phyloP scores from a whole-genome alignment of 2,888 invertebrate genomes.

The Apeira syringaria region DNA sequence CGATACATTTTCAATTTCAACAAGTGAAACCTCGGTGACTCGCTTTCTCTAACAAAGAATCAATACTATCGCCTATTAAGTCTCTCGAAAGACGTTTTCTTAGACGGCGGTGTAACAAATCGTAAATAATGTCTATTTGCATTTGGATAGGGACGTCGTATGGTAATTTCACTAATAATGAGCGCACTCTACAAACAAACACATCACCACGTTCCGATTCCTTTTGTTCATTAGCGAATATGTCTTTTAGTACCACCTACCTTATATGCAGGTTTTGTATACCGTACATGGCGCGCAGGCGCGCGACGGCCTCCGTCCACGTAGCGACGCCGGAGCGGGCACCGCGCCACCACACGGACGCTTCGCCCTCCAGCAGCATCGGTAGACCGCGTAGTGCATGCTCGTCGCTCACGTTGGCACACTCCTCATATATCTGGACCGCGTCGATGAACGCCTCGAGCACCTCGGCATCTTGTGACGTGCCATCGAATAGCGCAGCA shows the following conservation, averaged over 20 bases:
- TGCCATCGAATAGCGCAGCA: not conserved
- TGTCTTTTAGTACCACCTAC: not conserved
- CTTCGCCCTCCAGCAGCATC: not conserved
- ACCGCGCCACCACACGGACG: not conserved
- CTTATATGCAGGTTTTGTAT: conserved; percentile 1
- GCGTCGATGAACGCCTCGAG: not conserved
- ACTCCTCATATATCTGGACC: not conserved
- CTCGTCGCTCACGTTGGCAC: not conserved
- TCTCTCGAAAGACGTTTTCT: not conserved
- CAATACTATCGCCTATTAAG: not conserved
- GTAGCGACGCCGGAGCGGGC: not conserved
- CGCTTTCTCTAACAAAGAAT: not conserved
- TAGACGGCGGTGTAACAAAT: not conserved
- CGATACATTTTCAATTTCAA: not conserved
- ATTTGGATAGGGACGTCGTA: not conserved
- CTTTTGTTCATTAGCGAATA: conserved; percentile 1
- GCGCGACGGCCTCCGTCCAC: too few relatives aligned
- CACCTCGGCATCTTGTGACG: not conserved
- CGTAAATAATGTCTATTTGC: not conserved
- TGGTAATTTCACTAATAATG: conserved; percentile 1
- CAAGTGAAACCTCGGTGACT: not conserved
- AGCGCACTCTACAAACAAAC: not conserved
- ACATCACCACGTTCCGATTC: not conserved
- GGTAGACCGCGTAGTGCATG: not conserved
- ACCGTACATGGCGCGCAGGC: not conserved